Percentiles rank a stretch among this genome's conserved stretches.
Conservation (phyloP, 2,113 vertebrate species). For the Geothlypis trichas region DNA sequence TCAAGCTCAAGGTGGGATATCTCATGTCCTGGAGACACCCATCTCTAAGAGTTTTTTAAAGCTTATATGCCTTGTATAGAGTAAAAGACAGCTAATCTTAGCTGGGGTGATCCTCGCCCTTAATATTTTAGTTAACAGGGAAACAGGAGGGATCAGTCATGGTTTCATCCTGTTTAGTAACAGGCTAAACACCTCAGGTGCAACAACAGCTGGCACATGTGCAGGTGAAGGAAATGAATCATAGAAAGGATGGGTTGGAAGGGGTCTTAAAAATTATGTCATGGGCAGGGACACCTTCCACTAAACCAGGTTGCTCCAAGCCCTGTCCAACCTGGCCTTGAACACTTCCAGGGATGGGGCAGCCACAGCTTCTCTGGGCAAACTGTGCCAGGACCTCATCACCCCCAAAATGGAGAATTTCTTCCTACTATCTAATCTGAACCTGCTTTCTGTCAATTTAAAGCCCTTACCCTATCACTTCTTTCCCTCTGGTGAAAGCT, state of each 20-base stretch:
- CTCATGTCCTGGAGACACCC: not conserved
- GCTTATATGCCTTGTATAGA: not conserved
- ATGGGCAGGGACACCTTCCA: not conserved
- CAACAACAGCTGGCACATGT: not conserved
- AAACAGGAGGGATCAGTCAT: not conserved
- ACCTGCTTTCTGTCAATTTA: not conserved
- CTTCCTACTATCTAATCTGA: not conserved
- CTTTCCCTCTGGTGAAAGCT: not conserved
- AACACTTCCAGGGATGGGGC: not conserved
- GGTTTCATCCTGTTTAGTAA: not conserved
- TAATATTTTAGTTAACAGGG: not conserved
- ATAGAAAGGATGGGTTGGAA: not conserved
- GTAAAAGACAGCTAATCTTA: not conserved
- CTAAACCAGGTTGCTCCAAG: not conserved
- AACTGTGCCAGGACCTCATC: rapidly evolving
- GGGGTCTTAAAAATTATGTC: not conserved
- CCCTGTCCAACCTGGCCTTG: not conserved
- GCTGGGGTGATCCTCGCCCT: not conserved
- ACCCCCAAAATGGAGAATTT: not conserved
- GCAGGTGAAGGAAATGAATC: not conserved
- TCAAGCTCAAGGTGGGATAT: not conserved
- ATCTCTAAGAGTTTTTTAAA: not conserved
- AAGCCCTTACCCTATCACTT: not conserved
- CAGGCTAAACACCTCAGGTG: not conserved
- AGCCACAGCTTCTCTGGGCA: not conserved